Evolutionary conservation across 2,888 invertebrate genomes (phyloP), one percentile per base, ranked within the genome.

Genomic region (Pseudoips prasinana): DNA sequence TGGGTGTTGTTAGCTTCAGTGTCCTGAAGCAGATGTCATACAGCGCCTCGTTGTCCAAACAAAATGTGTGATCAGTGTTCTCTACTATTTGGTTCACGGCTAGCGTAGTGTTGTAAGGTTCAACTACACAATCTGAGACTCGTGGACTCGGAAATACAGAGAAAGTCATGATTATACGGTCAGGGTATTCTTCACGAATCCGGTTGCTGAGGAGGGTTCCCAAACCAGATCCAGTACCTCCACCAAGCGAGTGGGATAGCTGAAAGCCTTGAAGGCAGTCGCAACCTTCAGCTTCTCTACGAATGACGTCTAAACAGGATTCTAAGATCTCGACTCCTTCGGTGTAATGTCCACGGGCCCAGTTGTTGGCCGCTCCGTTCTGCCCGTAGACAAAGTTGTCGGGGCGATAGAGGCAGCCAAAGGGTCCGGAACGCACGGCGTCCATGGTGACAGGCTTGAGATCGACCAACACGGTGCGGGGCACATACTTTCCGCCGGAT

Each of bases 221-320:
- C 10, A 89, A 63, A 1, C 89, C 89, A 0, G 89, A 78, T 3
- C 89, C 89, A n/a, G 89, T 89, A 27, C 89, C 89, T 10, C 89
- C 89, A 7, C 89, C 89, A 3, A 88, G 71, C 0, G 96, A 96
- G 66, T 96, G 95, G 1, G 95, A 92, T 53, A 95, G 73, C 70
- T 95, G 95, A 73, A 95, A 96, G 25, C 96, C 96, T 91, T 95
- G 95, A 17, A 95, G 90, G 58, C 98, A 98, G 74, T 98, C 98
- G 81, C 98, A 93, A 78, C 95, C 92, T 83, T 98, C 96, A 28
- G 94, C 95, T 78, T 96, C 95, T 69, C 94, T 93, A 36, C 96
- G 90, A 11, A 95, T 91, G 0, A 95, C 95, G 65, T 95, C 95
- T 29, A 95, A 79, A 0, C 93, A 93, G 8, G 96, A 93, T 78